Evolutionary conservation across 2,113 vertebrate species (phyloP).

Genomic region (Sminthopsis crassicaudata): DNA sequence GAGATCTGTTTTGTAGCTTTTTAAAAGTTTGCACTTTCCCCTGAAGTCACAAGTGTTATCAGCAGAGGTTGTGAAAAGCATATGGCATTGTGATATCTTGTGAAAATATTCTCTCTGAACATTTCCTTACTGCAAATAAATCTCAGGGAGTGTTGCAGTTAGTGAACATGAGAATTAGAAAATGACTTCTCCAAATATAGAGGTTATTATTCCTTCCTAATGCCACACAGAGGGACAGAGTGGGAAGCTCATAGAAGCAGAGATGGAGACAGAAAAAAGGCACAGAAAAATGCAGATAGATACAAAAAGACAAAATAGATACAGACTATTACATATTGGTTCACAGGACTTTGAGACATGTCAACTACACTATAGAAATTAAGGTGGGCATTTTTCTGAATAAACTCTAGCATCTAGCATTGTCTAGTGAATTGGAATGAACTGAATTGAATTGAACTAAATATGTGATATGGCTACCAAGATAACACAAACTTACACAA

Average conservation of each 20-base stretch:
- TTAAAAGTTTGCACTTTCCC: constrained; percentile 63
- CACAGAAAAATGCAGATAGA: background rate
- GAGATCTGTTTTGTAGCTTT: constrained; percentile 58
- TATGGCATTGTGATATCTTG: constrained; percentile 47
- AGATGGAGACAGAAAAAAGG: background rate
- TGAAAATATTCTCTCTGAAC: constrained; percentile 70
- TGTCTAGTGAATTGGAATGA: background rate
- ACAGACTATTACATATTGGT: background rate
- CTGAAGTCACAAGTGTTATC: constrained; percentile 66
- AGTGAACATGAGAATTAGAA: constrained; percentile 70
- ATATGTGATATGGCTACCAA: background rate
- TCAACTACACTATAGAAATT: background rate
- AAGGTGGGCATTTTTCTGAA: background rate
- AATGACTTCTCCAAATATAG: constrained; percentile 14
- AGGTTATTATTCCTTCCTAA: constrained; percentile 11
- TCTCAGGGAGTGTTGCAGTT: constrained; percentile 41
- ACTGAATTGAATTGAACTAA: background rate
- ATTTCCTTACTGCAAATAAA: constrained; percentile 66
- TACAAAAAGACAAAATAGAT: background rate
- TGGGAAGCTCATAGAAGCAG: background rate
- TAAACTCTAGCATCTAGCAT: background rate
- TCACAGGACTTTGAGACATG: background rate
- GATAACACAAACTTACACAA: background rate
- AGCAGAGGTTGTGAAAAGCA: constrained; percentile 50
- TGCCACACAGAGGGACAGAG: background rate